phyloP scores from a whole-genome alignment of 2,113 vertebrate species.

The Podarcis cretensis region DNA sequence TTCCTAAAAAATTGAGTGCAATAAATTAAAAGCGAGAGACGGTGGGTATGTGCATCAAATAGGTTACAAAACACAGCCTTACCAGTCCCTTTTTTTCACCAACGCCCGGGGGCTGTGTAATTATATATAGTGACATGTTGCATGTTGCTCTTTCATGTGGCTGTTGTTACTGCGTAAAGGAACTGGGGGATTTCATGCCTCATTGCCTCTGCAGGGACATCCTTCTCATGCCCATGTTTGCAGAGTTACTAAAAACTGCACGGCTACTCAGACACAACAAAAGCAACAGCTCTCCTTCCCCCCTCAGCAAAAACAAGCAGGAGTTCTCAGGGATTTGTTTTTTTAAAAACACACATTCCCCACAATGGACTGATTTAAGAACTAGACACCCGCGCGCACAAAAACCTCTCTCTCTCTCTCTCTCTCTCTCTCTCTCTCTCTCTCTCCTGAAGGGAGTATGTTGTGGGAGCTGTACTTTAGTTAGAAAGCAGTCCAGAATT shows the following conservation, averaged over 20 bases:
- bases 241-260: constrained; percentile 37
- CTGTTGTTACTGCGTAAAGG: constrained; percentile 37
- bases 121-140: constrained; percentile 34
- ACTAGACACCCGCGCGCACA: constrained; percentile 10
- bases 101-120: constrained; percentile 21
- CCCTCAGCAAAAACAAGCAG: constrained; percentile 26
- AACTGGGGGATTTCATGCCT: constrained; percentile 62
- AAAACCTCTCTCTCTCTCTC: too few species aligned
- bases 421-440: too few species aligned
- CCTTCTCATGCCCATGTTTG: constrained; percentile 55
- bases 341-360: constrained; percentile 10
- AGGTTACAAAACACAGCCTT: constrained; percentile 19
- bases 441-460: constrained; percentile 32
- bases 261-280: constrained; percentile 25
- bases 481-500: constrained; percentile 1
- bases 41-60: neutral
- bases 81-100: neutral
- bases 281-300: constrained; percentile 4
- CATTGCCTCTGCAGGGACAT: constrained; percentile 52
- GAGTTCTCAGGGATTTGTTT: constrained; percentile 14
- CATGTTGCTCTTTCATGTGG: constrained; percentile 40
- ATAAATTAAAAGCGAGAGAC: neutral
- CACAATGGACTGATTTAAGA: constrained; percentile 38
- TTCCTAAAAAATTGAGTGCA: too few species aligned
- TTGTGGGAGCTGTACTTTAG: neutral